phyloP scores from a whole-genome alignment of 2,113 vertebrate genomes.

The Lycaon pictus region DNA sequence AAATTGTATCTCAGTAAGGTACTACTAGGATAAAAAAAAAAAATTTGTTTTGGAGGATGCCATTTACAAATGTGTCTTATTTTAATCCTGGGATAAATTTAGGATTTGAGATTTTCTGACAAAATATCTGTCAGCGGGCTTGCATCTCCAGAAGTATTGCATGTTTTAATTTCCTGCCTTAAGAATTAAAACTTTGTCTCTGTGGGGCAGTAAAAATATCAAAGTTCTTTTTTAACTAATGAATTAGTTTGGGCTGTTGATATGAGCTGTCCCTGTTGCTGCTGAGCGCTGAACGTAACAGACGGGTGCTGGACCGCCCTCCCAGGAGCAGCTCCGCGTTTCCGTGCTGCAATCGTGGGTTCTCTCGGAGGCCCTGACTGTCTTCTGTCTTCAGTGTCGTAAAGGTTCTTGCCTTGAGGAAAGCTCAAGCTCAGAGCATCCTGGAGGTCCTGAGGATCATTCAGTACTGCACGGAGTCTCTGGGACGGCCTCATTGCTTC shows the following conservation, averaged over 20 bases:
- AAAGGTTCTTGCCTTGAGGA: conserved; percentile 94
- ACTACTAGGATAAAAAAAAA: neutral
- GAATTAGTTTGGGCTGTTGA: neutral
- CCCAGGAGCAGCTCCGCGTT: too few relatives aligned
- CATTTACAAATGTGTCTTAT: conserved; percentile 16
- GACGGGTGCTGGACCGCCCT: too few relatives aligned
- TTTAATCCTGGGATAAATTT: conserved; percentile 39
- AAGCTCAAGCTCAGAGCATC: conserved; percentile 93
- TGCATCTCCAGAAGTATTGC: neutral
- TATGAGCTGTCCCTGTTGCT: neutral
- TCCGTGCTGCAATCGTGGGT: neutral
- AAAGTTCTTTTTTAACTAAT: neutral
- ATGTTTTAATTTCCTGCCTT: conserved; percentile 34
- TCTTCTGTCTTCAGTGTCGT: conserved; percentile 89
- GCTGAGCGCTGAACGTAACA: neutral
- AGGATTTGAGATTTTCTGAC: conserved; percentile 49
- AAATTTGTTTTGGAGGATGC: conserved; percentile 10
- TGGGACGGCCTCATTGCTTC: conserved; percentile 96
- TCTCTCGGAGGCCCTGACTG: conserved; percentile 46
- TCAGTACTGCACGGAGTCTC: conserved; percentile 90
- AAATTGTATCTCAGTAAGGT: conserved; percentile 13
- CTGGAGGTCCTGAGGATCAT: conserved; percentile 92
- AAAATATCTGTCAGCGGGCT: neutral
- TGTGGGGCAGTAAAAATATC: neutral
- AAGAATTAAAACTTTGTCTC: conserved; percentile 42